Percentiles rank a stretch among this genome's conserved stretches.
phyloP scores from a whole-genome alignment of 2,113 vertebrate genomes.

The Mormyrus iriodes region DNA sequence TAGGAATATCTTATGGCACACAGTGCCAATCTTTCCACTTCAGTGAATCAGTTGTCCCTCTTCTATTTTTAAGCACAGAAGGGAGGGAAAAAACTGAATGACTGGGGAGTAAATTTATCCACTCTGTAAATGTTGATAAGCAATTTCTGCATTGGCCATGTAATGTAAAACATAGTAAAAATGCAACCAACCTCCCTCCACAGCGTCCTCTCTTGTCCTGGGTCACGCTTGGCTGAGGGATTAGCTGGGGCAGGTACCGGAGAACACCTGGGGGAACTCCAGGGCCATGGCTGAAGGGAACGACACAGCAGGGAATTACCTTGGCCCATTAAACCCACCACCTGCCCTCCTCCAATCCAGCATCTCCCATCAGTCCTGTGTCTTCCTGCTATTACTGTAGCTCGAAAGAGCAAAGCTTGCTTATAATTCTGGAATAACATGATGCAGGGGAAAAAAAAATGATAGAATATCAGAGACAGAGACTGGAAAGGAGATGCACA shows the following conservation, averaged over 20 bases:
- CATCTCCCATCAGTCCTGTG: background rate
- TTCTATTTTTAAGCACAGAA: constrained; percentile 38
- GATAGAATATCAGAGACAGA: background rate
- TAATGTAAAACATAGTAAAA: background rate
- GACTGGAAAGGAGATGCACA: constrained; percentile 19
- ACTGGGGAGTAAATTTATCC: constrained; percentile 15
- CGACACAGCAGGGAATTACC: background rate
- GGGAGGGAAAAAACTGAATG: constrained; percentile 26
- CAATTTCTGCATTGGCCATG: background rate
- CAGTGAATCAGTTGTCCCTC: constrained; percentile 27
- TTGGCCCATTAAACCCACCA: background rate
- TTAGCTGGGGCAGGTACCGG: background rate
- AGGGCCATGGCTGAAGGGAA: background rate
- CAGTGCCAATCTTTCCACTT: constrained; percentile 30
- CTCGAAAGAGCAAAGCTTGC: background rate
- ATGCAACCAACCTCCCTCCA: background rate
- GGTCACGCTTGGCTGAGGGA: background rate
- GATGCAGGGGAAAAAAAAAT: background rate
- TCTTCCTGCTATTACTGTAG: background rate
- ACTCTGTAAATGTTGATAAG: constrained; percentile 25
- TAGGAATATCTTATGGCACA: constrained; percentile 32
- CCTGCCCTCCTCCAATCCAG: background rate
- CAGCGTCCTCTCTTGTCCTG: background rate
- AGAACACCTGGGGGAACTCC: background rate
- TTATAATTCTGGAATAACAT: background rate